A percentile compares a stretch with the other conserved stretches of the same genome.
phyloP scores from a whole-genome alignment of 2,888 invertebrate species.

The Volucella inflata region DNA sequence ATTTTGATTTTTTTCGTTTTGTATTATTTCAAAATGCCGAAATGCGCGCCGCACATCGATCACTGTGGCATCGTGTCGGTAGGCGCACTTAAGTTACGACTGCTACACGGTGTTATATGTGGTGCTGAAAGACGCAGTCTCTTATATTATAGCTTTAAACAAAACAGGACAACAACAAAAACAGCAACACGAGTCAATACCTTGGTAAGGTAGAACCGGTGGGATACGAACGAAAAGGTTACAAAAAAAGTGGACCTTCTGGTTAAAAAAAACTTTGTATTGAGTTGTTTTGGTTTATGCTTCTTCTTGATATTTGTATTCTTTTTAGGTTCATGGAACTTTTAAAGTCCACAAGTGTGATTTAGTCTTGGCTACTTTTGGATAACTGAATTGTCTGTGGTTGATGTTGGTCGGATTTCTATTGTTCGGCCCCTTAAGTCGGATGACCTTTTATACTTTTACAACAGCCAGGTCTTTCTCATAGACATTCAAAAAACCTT shows the following conservation, averaged over 20 bases:
- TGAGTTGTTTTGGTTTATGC: constrained; percentile 54
- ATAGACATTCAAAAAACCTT: too few species aligned
- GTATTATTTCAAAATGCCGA: constrained; percentile 53
- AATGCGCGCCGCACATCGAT: constrained; percentile 68
- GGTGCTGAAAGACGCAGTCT: constrained; percentile 54
- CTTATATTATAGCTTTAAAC: constrained; percentile 42
- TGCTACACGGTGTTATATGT: constrained; percentile 57
- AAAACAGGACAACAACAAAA: constrained; percentile 43
- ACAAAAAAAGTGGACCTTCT: constrained; percentile 20
- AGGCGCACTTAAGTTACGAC: constrained; percentile 69
- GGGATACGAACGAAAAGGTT: constrained; percentile 13
- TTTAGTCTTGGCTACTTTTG: neutral
- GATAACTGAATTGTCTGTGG: too few species aligned
- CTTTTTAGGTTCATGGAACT: constrained; percentile 54
- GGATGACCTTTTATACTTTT: too few species aligned
- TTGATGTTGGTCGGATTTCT: too few species aligned
- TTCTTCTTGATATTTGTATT: constrained; percentile 50
- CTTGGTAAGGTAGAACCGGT: constrained; percentile 36
- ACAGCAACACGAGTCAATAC: constrained; percentile 45
- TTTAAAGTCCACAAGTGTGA: constrained; percentile 3
- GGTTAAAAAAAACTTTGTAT: too few species aligned
- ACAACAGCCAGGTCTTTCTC: too few species aligned
- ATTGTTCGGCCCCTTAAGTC: too few species aligned
- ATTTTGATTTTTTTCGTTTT: constrained; percentile 24
- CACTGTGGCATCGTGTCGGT: constrained; percentile 50